Conservation (phyloP, 2,113 vertebrate species). For the Irena cyanogastra region DNA sequence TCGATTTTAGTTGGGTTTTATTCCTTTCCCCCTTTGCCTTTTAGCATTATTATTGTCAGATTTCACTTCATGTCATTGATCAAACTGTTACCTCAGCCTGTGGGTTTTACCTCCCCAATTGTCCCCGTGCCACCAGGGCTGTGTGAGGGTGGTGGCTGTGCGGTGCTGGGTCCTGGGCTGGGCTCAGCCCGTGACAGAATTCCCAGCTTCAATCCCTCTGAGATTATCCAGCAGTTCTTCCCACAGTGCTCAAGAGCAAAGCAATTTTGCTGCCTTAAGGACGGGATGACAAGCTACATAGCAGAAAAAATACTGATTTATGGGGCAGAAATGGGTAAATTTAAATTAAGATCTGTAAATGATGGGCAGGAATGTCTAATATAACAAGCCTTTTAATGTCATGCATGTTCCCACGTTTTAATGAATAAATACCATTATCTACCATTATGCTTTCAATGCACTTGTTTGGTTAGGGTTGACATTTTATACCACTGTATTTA, state of each 20-base stretch:
- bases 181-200: not conserved
- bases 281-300: not conserved
- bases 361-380: not conserved
- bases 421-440: not conserved
- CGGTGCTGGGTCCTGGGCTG: not conserved
- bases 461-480: slow-evolving; percentile 17
- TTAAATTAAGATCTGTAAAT: not conserved
- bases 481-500: slow-evolving; percentile 8
- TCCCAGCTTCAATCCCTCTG: not conserved
- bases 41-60: not conserved
- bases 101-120: not conserved
- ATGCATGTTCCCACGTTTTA: not conserved
- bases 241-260: not conserved
- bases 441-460: not conserved
- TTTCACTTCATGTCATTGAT: not conserved
- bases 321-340: not conserved
- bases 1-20: not conserved
- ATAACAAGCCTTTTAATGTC: not conserved
- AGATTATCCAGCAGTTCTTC: not conserved
- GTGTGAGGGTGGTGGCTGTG: not conserved
- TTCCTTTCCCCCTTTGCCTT: not conserved
- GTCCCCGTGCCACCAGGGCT: not conserved
- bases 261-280: not conserved
- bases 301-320: not conserved
- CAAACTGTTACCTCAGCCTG: fast-evolving